Conservation (phyloP, 2,888 invertebrate species). For the Rhopalosiphum nymphaeae region DNA sequence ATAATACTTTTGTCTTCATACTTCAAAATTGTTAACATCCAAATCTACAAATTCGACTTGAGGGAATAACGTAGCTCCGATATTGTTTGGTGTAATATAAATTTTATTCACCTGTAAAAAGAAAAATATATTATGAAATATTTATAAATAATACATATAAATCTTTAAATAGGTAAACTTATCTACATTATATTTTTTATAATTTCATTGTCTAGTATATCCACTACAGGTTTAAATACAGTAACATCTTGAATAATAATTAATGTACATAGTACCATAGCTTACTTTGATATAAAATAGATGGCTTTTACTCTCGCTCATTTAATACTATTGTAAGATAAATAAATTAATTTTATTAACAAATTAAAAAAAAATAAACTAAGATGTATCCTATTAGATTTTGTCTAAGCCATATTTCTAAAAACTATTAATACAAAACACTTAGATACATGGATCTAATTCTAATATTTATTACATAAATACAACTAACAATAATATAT, state of each 20-base stretch:
- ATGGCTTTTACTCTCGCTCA: background rate
- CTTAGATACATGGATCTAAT: background rate
- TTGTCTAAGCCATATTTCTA: background rate
- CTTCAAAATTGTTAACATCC: slow-evolving; percentile 79
- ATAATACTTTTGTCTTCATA: slow-evolving; percentile 70
- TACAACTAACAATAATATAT: background rate
- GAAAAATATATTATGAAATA: background rate
- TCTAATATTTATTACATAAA: background rate
- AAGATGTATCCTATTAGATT: background rate
- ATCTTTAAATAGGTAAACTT: background rate
- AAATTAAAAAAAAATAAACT: background rate
- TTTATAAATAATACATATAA: background rate
- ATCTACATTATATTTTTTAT: background rate
- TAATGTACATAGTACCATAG: background rate
- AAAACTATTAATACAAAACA: background rate
- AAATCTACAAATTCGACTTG: slow-evolving; percentile 79
- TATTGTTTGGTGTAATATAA: slow-evolving; percentile 90
- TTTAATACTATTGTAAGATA: background rate
- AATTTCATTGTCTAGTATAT: background rate
- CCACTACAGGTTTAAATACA: background rate
- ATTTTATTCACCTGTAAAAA: slow-evolving; percentile 74
- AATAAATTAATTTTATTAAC: background rate
- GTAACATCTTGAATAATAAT: background rate
- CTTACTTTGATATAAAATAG: background rate
- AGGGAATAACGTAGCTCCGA: slow-evolving; percentile 81